Evolutionary conservation across 2,113 vertebrate genomes (phyloP), one percentile per base, ranked within the genome.

Genomic region (Tyto alba): DNA sequence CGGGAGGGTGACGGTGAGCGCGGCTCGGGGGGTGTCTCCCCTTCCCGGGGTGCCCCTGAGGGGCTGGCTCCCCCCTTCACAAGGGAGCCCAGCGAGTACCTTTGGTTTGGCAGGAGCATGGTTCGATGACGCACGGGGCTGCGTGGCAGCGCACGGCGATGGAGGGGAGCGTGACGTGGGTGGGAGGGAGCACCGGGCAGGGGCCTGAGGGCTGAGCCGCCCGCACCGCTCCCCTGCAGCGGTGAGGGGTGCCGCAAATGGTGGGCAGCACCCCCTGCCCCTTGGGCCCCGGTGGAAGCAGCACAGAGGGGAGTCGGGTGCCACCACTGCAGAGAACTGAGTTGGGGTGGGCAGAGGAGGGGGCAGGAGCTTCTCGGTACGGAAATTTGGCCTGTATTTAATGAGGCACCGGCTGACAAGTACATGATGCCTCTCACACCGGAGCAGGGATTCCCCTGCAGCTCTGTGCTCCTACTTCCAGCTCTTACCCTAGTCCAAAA

Each of bases 291-390:
- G 3, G 3, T 10, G 38, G 76, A 64, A 55, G 50, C 32, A 60
- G 27, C 43, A 22, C 16, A 12, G 0, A 3, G 18, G 6, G 62
- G 9, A 32, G 32, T 3, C 0, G 0, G 20, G 3, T 2, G 3
- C 17, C n/a, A n/a, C n/a, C n/a, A n/a, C 56, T 79, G 50, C 26
- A 29, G 52, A 62, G 77, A 47, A 38, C 5, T 2, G 12, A 56
- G 40, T 16, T 17, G 0, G 1, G 20, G 34, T 7, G 23, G 29
- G 53, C 43, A 59, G 78, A 41, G 23, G 63, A 66, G 18, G 18
- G 13, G 13, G 22, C 53, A 41, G 59, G 47, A 68, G 55, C 7
- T 55, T 36, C 43, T 27, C 3, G 5, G n/a, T 29, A 9, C n/a
- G 62, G 69, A 81, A 29, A 26, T 81, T 43, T 64, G 78, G 19